Base-by-base conservation (phyloP, 2,888 invertebrate species). In the Campoplex nolae region DNA sequence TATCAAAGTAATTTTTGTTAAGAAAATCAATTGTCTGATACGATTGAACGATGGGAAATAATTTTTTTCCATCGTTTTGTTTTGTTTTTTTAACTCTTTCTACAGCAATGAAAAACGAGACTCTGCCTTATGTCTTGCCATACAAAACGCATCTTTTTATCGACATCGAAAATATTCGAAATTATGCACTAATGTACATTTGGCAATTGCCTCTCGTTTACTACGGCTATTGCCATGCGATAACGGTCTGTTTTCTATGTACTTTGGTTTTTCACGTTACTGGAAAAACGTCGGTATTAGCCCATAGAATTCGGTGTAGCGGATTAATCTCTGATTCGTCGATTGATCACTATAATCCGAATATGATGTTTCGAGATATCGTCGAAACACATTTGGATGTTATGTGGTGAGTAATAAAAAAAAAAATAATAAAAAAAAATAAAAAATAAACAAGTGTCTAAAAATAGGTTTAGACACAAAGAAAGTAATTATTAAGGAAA, bases 231-330 rank as follows among this genome's bases (percentile, higher is more conserved):
- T 88, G 82, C 73, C 85, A 88, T 32, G 84, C 84, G 67, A 73
- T 88, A 8, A 68, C 88, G 28, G 87, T 89, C 42, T 85, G 86
- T 65, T 54, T 89, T n/a, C 3, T 90, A 45, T 83, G 88, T 6
- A 88, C 83, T 4, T 45, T 90, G n/a, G 80, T 89, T 4, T 71
- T 90, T 13, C 88, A 90, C 51, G 79, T 90, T 42, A 87, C 89
- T 51, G 90, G 85, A 8, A 82, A 89, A 51, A 42, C 90, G 9
- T 86, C 90, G 13, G 77, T 90, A 70, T 74, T 90, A 3, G 80
- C 90, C 1, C 56, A 88, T n/a, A 88, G 90, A 7, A 89, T 90
- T 48, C 71, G 80, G 0, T 48, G 51, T 0, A 78, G 86, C 13
- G 35, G 75, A 28, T 8, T 73, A n/a, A 67, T 28, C 0, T 62